Evolutionary conservation across 2,797 vertebrate species (phyloP).

Genomic region (Pangasius djambal): DNA sequence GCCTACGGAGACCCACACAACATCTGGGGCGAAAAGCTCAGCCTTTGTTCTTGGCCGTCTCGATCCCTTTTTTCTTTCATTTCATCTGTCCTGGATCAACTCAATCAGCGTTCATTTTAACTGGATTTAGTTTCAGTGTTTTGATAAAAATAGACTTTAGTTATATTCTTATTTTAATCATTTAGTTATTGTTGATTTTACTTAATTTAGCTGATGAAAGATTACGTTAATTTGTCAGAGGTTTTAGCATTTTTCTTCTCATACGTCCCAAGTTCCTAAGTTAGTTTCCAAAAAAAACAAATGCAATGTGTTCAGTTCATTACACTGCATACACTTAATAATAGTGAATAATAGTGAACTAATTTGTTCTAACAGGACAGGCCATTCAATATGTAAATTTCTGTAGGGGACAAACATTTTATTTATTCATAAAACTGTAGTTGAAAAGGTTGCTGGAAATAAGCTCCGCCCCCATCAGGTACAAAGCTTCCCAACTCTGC

Average conservation of each 20-base stretch:
- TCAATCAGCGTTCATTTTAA: background rate
- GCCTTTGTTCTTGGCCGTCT: slow-evolving; percentile 45
- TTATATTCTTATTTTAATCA: background rate
- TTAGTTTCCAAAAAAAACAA: background rate
- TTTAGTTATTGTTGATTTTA: background rate
- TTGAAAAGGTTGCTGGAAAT: background rate
- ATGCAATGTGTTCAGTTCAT: background rate
- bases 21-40: slow-evolving; percentile 54
- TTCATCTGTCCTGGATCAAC: background rate
- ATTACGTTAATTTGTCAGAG: background rate
- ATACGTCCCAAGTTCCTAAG: too few relatives aligned
- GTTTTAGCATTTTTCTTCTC: background rate
- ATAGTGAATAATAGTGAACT: too few relatives aligned
- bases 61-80: background rate
- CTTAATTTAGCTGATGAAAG: background rate
- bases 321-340: background rate
- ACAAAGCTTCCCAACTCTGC: background rate
- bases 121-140: background rate
- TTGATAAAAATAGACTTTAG: background rate
- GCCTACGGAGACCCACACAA: slow-evolving; percentile 52
- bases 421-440: background rate
- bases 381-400: too few relatives aligned
- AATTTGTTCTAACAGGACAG: background rate
- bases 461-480: background rate
- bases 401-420: background rate